These are phyloP conservation scores for Noctuana brunneofusca DNA, from an alignment of 2,888 invertebrate species.

Conservation along the genomic window DNA sequence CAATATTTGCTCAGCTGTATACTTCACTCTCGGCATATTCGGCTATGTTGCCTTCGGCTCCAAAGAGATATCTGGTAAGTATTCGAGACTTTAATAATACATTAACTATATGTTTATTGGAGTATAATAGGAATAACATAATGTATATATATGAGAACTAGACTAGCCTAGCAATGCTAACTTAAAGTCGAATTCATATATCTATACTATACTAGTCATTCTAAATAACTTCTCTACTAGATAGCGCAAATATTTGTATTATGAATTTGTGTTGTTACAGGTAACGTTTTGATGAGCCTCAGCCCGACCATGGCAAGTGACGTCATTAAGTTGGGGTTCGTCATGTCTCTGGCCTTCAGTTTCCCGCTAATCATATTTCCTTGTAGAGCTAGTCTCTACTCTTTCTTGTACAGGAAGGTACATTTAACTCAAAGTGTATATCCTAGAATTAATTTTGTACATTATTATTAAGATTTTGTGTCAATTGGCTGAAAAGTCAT, in stretches of 20 bases:
- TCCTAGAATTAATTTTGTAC: too few relatives aligned
- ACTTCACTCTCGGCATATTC: constrained; percentile 95
- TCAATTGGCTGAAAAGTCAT: too few relatives aligned
- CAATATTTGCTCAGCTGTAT: constrained; percentile 94
- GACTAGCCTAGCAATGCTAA: too few relatives aligned
- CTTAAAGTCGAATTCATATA: too few relatives aligned
- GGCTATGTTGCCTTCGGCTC: constrained; percentile 95
- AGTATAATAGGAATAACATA: too few relatives aligned
- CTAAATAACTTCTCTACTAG: too few relatives aligned
- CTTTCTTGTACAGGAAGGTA: constrained; percentile 93
- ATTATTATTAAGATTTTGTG: too few relatives aligned
- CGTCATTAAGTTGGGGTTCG: constrained; percentile 96
- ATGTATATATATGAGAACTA: too few relatives aligned
- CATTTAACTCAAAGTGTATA: constrained; percentile 35
- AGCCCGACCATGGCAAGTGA: constrained; percentile 92
- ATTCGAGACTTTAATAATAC: neutral
- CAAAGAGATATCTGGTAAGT: constrained; percentile 87
- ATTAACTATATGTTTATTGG: too few relatives aligned
- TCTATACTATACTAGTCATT: too few relatives aligned
- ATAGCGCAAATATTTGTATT: too few relatives aligned
- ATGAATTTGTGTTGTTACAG: too few relatives aligned
- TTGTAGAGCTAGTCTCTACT: constrained; percentile 96
- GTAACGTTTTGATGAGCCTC: constrained; percentile 95
- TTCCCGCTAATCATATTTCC: constrained; percentile 99
- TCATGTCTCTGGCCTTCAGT: constrained; percentile 96